Conservation (phyloP, 2,888 invertebrate species). For the Octodonta nipae region DNA sequence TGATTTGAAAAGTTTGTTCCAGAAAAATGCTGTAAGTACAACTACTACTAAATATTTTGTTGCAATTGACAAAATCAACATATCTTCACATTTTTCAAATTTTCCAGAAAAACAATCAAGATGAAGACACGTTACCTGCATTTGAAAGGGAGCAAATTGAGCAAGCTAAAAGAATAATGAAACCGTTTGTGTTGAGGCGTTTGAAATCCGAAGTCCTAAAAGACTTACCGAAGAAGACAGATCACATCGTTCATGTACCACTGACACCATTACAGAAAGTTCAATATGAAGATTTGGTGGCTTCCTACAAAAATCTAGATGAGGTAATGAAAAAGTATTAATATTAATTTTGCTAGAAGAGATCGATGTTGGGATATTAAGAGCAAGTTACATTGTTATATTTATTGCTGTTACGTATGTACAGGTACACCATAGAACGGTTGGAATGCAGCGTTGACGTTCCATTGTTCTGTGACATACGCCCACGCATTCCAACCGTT, state of each 20-base stretch:
- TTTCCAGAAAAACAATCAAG: slow-evolving; percentile 16
- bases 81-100: too few species aligned
- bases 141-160: slow-evolving; percentile 83
- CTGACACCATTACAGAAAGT: slow-evolving; percentile 61
- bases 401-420: too few species aligned
- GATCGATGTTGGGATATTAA: too few species aligned
- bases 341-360: background rate
- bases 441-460: too few species aligned
- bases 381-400: too few species aligned
- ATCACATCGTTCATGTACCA: slow-evolving; percentile 50
- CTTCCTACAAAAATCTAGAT: slow-evolving; percentile 48
- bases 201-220: slow-evolving; percentile 75
- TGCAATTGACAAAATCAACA: background rate
- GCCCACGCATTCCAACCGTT: too few species aligned
- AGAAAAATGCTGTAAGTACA: slow-evolving; percentile 52
- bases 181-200: slow-evolving; percentile 82
- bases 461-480: too few species aligned
- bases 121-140: slow-evolving; percentile 50
- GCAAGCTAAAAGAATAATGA: slow-evolving; percentile 90
- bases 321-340: slow-evolving; percentile 7
- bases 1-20: slow-evolving; percentile 76
- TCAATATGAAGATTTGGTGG: slow-evolving; percentile 62
- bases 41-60: background rate
- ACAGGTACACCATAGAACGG: too few species aligned
- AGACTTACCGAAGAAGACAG: slow-evolving; percentile 73